phyloP scores from a whole-genome alignment of 2,113 vertebrate species.

The Psammodynastes pulverulentus region DNA sequence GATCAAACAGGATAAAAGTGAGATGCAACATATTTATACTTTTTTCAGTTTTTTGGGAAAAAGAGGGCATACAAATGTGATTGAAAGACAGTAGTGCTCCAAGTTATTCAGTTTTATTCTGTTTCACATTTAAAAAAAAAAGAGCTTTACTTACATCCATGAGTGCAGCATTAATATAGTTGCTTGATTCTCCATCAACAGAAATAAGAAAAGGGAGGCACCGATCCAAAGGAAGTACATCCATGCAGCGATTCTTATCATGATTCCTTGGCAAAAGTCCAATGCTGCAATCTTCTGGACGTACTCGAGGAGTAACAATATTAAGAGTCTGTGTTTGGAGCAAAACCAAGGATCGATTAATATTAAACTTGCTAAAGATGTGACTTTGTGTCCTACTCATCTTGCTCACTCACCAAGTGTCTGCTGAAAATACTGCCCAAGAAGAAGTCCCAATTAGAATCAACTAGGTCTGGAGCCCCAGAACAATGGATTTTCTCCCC shows the following conservation, averaged over 20 bases:
- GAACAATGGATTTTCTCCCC: not conserved
- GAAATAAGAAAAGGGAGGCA: constrained; percentile 97
- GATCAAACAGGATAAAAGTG: not conserved
- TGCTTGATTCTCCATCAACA: constrained; percentile 93
- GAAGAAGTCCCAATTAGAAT: not conserved
- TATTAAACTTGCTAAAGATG: not conserved
- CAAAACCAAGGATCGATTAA: not conserved
- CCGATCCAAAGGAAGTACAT: constrained; percentile 89
- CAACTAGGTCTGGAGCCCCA: not conserved
- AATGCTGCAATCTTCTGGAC: constrained; percentile 95
- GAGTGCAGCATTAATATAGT: constrained; percentile 95
- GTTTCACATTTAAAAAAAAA: not conserved
- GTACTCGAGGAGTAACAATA: constrained; percentile 92
- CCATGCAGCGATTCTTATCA: constrained; percentile 96
- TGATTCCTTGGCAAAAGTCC: constrained; percentile 93
- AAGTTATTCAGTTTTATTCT: not conserved
- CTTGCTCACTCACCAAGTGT: not conserved
- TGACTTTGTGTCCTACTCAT: not conserved
- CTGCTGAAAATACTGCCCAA: not conserved
- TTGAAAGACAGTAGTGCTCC: not conserved
- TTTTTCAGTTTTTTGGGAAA: not conserved
- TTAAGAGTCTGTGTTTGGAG: constrained; percentile 83
- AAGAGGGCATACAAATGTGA: not conserved
- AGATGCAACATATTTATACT: not conserved
- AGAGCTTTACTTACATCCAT: constrained; percentile 85